Evolutionary conservation across 2,113 vertebrate species (phyloP).

Genomic region (Spea bombifrons): DNA sequence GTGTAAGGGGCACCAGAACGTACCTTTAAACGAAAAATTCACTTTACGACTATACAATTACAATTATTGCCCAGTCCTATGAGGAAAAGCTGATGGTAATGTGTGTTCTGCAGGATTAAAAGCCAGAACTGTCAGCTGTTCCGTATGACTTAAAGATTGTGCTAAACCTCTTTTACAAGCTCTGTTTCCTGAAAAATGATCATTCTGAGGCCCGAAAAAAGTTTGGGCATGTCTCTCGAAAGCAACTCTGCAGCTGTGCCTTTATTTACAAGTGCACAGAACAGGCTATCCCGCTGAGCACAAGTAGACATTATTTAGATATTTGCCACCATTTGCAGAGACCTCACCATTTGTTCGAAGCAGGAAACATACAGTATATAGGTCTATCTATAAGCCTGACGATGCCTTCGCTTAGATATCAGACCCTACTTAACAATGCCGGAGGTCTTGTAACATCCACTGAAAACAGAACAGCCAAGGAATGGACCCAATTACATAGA

Average conservation of each 20-base stretch:
- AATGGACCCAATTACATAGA: no score
- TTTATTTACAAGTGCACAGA: constrained; percentile 29
- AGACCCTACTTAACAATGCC: no score
- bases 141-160: constrained; percentile 23
- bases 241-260: constrained; percentile 38
- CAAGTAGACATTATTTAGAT: constrained; percentile 16
- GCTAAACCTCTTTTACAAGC: constrained; percentile 42
- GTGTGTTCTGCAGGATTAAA: constrained; percentile 10
- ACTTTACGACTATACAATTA: no score
- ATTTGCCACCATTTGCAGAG: not conserved
- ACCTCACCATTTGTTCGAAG: not conserved
- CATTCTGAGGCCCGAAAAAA: constrained; percentile 19
- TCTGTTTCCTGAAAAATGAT: constrained; percentile 36
- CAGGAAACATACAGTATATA: not conserved
- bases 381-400: no score
- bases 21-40: no score
- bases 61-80: constrained; percentile 1
- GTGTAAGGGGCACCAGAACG: no score
- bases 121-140: constrained; percentile 40
- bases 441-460: no score
- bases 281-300: constrained; percentile 16
- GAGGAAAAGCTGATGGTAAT: constrained; percentile 2
- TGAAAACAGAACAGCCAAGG: no score
- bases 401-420: no score
- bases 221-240: constrained; percentile 10